These are phyloP conservation scores for Orius insidiosus DNA, from an alignment of 1,140 invertebrate species.

Conservation along the genomic window DNA sequence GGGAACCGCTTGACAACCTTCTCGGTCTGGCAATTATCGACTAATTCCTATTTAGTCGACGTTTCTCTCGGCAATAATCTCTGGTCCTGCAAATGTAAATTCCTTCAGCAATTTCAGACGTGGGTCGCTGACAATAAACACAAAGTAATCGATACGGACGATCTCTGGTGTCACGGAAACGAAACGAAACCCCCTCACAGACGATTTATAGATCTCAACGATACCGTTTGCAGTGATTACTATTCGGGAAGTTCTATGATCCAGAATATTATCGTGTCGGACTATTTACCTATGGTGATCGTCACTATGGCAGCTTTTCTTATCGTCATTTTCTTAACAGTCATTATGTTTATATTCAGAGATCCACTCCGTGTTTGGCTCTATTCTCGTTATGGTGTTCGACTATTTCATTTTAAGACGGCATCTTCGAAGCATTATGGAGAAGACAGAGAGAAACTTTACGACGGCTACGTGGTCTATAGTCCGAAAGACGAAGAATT, in stretches of 20 bases:
- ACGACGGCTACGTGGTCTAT: conserved; percentile 85
- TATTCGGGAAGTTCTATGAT: conserved; percentile 65
- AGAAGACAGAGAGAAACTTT: conserved; percentile 65
- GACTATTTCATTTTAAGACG: conserved; percentile 42
- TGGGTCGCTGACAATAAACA: conserved; percentile 70
- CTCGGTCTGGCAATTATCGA: conserved; percentile 64
- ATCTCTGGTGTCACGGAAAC: conserved; percentile 63
- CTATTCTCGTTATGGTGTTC: conserved; percentile 68
- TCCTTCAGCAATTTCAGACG: conserved; percentile 63
- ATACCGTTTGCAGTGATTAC: conserved; percentile 64
- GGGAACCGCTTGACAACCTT: conserved; percentile 67
- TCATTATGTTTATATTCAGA: conserved; percentile 65
- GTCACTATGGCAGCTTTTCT: conserved; percentile 51
- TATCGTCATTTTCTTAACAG: conserved; percentile 48
- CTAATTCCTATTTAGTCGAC: conserved; percentile 49
- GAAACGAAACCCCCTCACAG: conserved; percentile 50
- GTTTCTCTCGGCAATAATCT: conserved; percentile 60
- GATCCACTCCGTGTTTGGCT: conserved; percentile 72
- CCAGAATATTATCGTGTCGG: conserved; percentile 62
- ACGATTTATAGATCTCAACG: conserved; percentile 60
- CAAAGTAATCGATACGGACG: conserved; percentile 56
- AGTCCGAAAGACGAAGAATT: conserved; percentile 84
- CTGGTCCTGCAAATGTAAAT: conserved; percentile 81
- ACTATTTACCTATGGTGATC: conserved; percentile 69
- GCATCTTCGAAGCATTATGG: conserved; percentile 31